Conservation (phyloP, 1,140 invertebrate genomes). For the Brachionus sp. region DNA sequence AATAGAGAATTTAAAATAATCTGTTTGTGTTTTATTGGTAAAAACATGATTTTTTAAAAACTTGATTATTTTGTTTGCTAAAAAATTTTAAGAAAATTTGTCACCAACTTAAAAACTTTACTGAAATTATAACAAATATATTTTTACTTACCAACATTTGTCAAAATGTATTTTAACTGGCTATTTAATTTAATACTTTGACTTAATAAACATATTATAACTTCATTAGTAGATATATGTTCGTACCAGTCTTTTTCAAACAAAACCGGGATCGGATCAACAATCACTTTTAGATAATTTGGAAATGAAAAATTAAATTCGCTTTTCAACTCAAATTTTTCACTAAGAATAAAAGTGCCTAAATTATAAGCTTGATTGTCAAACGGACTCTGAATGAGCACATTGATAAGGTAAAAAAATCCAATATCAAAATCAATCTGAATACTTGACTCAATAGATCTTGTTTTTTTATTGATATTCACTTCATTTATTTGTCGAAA, state of each 20-base stretch:
- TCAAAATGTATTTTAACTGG: not conserved
- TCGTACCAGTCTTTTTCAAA: not conserved
- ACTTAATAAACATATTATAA: not conserved
- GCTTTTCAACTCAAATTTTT: not conserved
- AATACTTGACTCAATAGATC: not conserved
- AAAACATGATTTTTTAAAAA: too few species aligned
- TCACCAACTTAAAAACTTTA: too few species aligned
- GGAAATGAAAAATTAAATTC: not conserved
- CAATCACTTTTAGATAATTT: slow-evolving; percentile 3
- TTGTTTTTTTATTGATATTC: not conserved
- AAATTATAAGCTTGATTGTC: not conserved
- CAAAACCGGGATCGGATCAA: not conserved
- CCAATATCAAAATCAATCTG: slow-evolving; percentile 2
- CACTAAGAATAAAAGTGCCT: not conserved
- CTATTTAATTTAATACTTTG: not conserved
- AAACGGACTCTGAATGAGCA: slow-evolving; percentile 21
- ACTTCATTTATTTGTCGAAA: not conserved
- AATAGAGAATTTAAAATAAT: too few species aligned
- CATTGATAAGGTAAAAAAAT: not conserved
- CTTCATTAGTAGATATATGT: not conserved
- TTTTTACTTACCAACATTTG: not conserved
- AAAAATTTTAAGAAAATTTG: too few species aligned
- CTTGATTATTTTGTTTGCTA: too few species aligned
- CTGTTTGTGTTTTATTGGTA: too few species aligned
- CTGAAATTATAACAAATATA: not conserved